phyloP scores from a whole-genome alignment of 2,888 invertebrate genomes.

The Eilema sororculum region DNA sequence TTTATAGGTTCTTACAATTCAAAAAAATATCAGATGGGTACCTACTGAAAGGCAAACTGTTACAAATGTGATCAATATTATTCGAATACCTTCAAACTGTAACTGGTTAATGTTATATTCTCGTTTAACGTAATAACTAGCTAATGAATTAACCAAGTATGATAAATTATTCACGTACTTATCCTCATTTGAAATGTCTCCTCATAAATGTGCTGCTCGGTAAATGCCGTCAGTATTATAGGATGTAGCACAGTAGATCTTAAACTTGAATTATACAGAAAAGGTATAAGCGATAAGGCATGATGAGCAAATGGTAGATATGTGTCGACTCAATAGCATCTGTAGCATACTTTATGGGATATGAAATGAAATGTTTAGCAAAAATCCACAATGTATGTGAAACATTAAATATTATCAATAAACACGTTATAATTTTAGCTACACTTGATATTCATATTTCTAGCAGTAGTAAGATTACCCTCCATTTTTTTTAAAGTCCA shows the following conservation, averaged over 20 bases:
- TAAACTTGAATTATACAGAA: too few relatives aligned
- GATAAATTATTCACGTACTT: neutral
- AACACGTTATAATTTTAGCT: too few relatives aligned
- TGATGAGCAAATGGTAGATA: too few relatives aligned
- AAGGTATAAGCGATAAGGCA: too few relatives aligned
- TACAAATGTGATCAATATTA: neutral
- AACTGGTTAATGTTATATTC: neutral
- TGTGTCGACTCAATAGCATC: too few relatives aligned
- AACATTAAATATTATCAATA: too few relatives aligned
- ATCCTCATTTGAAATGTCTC: neutral
- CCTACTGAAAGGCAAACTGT: neutral
- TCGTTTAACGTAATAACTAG: constrained; percentile 2
- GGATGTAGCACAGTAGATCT: neutral
- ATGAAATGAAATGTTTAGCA: too few relatives aligned
- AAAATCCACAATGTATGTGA: too few relatives aligned
- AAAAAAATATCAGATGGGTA: neutral
- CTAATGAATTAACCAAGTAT: constrained; percentile 8
- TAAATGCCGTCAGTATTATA: neutral
- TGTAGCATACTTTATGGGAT: too few relatives aligned
- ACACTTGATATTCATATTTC: neutral
- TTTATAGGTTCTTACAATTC: neutral
- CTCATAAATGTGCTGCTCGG: neutral
- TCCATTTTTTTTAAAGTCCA: neutral
- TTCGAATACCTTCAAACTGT: neutral
- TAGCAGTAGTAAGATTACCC: neutral